phyloP scores from a whole-genome alignment of 2,888 invertebrate species.

The Macrophya alboannulata region DNA sequence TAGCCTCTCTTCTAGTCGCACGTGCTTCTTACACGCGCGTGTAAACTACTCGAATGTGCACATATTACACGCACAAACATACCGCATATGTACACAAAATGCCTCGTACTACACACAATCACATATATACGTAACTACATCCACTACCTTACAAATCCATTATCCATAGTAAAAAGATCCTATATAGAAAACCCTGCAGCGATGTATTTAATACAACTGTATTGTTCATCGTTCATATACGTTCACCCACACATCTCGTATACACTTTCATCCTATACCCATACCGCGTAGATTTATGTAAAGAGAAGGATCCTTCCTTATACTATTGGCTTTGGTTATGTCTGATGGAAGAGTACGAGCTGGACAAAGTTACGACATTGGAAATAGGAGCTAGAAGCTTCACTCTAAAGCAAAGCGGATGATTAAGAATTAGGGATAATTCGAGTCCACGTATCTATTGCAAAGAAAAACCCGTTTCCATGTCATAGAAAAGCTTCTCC shows the following conservation, averaged over 20 bases:
- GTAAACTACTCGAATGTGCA: background rate
- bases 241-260: background rate
- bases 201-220: background rate
- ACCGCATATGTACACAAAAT: too few species aligned
- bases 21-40: background rate
- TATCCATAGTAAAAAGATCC: slow-evolving; percentile 2
- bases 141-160: background rate
- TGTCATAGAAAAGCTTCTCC: background rate
- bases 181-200: background rate
- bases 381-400: background rate
- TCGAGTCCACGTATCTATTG: background rate
- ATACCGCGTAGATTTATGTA: background rate
- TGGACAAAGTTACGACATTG: background rate
- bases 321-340: background rate
- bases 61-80: background rate
- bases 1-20: background rate
- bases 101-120: too few species aligned
- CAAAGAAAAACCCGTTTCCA: background rate
- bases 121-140: background rate
- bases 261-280: background rate
- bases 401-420: background rate
- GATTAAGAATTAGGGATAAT: background rate
- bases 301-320: background rate
- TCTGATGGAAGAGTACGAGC: background rate
- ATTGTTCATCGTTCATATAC: background rate